Conservation (phyloP, 2,113 vertebrate species). For the Symphodus melops region DNA sequence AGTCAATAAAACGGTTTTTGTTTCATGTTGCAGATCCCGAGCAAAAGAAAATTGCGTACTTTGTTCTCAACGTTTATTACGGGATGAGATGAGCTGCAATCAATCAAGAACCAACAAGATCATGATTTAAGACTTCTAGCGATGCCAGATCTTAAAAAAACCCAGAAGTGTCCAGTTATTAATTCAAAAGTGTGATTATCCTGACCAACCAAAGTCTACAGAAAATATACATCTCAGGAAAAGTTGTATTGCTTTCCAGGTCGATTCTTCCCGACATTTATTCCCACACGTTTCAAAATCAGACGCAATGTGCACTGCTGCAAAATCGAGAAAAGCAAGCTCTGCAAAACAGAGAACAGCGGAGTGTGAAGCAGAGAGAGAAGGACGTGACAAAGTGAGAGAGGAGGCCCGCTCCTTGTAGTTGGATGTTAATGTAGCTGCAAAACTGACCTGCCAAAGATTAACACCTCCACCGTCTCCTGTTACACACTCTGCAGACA, state of each 20-base stretch:
- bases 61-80: background rate
- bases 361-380: background rate
- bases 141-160: background rate
- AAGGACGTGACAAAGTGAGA: conserved; percentile 3
- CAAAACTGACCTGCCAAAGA: conserved; percentile 29
- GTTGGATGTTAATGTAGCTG: conserved; percentile 8
- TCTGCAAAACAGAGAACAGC: background rate
- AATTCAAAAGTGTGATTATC: background rate
- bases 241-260: background rate
- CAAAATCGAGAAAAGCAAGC: conserved; percentile 1
- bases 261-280: background rate
- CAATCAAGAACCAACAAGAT: background rate
- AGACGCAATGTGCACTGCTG: background rate
- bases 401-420: conserved; percentile 17
- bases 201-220: background rate
- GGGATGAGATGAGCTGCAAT: background rate
- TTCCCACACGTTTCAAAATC: conserved; percentile 11
- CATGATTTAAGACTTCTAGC: background rate
- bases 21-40: background rate
- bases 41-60: background rate
- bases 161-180: background rate
- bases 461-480: conserved; percentile 39
- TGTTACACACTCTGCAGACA: conserved; percentile 31
- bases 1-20: background rate
- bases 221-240: background rate